Base-by-base conservation (phyloP, 2,888 invertebrate species). In the Mythimna impura region DNA sequence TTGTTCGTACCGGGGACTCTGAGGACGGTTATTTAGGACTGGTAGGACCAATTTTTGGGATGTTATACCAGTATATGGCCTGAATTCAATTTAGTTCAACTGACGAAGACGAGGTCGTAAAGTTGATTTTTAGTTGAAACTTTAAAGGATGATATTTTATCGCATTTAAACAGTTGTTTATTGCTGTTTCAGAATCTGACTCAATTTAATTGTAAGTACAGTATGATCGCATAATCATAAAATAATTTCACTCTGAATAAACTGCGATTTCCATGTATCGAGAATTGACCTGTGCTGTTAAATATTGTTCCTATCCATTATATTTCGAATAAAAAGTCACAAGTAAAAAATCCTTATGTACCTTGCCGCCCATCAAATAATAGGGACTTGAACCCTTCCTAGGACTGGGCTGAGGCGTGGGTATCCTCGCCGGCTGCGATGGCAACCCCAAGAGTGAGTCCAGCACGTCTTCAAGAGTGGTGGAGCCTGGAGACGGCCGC, bases 381-480 rank as follows among this genome's bases (percentile, higher is more conserved):
- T 95, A 96, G 73, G 96, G 95, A 87, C 96, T 96, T 73, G 93
- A 87, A 79, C 94, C 90, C 86, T 96, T 95, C 89, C 96, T 93
- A 86, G 96, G 96, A 85, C 96, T 96, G 76, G 96, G 96, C 88
- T 96, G 96, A 84, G 96, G 96, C 97, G 98, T 98, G 88, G 98
- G 97, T 91, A 98, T 98, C 92, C 98, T 97, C 89, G 98, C 97
- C 84, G 98, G 97, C 88, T 95, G 96, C 80, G 95, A 94, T 90
- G 98, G 98, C 91, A 98, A 97, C 91, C 99, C 98, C 94, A 99
- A 97, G 87, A 99, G 97, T 84, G 99, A 98, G 95, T 99, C 98
- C 95, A 99, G 97, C 85, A 99, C 99, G 97, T 99, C 99, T 97
- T 99, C 99, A 92, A 99, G 97, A 85, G 99, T 99, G 77, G 98